phyloP scores from a whole-genome alignment of 2,888 invertebrate species.

The Phania funesta region DNA sequence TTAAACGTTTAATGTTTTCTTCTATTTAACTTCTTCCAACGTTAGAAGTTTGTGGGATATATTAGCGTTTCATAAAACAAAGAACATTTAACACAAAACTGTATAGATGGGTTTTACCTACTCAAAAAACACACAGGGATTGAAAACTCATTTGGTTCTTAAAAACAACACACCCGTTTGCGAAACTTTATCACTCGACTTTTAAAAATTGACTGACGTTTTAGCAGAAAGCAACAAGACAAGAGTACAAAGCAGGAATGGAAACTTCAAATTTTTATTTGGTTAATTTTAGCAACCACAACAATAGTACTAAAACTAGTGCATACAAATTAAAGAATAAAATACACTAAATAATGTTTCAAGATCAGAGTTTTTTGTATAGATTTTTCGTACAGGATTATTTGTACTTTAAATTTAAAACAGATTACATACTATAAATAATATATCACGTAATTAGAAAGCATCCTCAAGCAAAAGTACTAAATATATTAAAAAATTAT shows the following conservation, averaged over 20 bases:
- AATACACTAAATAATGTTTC: too few relatives aligned
- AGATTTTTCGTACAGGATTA: too few relatives aligned
- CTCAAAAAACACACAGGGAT: slow-evolving; percentile 48
- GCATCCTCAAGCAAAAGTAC: too few relatives aligned
- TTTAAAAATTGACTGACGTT: slow-evolving; percentile 57
- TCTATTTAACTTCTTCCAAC: background rate
- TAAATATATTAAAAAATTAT: too few relatives aligned
- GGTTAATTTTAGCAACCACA: too few relatives aligned
- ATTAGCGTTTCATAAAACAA: background rate
- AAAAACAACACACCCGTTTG: slow-evolving; percentile 44
- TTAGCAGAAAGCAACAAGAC: slow-evolving; percentile 47
- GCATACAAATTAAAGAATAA: too few relatives aligned
- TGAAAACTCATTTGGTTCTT: slow-evolving; percentile 42
- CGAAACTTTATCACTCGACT: slow-evolving; percentile 54
- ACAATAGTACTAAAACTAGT: too few relatives aligned
- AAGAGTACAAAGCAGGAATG: slow-evolving; percentile 44
- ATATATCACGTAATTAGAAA: too few relatives aligned
- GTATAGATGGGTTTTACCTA: slow-evolving; percentile 35
- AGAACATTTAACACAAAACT: slow-evolving; percentile 7
- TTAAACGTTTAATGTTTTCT: background rate
- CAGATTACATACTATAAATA: too few relatives aligned
- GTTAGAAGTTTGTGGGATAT: background rate
- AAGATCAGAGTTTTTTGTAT: too few relatives aligned
- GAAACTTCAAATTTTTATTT: too few relatives aligned
- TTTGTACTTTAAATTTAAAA: too few relatives aligned